Evolutionary conservation across 1,140 invertebrate genomes (phyloP).

Genomic region (Papilio polytes): DNA sequence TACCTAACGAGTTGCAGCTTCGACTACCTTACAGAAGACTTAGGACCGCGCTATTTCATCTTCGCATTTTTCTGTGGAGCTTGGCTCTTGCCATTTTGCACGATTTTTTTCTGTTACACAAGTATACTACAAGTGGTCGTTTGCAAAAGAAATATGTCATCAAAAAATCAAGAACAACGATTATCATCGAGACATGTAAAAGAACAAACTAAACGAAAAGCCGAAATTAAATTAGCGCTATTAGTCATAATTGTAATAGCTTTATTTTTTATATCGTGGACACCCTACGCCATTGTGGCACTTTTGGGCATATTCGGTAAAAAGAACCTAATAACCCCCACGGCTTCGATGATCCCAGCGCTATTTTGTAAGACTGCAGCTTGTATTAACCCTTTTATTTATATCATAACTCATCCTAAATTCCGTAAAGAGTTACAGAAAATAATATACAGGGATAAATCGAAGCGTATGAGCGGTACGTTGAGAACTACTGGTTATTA

Average conservation of each 20-base stretch:
- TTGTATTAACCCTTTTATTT: slow-evolving; percentile 90
- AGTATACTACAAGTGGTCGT: slow-evolving; percentile 88
- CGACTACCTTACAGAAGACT: slow-evolving; percentile 88
- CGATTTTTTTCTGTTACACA: slow-evolving; percentile 89
- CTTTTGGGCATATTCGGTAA: slow-evolving; percentile 88
- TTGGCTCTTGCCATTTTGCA: slow-evolving; percentile 87
- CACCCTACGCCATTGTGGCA: slow-evolving; percentile 89
- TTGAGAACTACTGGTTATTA: slow-evolving; percentile 66
- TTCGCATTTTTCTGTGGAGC: slow-evolving; percentile 88
- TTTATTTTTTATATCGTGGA: slow-evolving; percentile 91
- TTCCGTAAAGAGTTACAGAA: slow-evolving; percentile 85
- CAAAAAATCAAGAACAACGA: slow-evolving; percentile 67
- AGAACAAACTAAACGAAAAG: slow-evolving; percentile 87
- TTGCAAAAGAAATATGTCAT: slow-evolving; percentile 74
- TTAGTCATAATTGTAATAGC: slow-evolving; percentile 87
- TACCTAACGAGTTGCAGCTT: slow-evolving; percentile 92
- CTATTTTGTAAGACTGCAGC: slow-evolving; percentile 90
- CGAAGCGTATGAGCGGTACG: slow-evolving; percentile 67
- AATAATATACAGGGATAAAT: slow-evolving; percentile 73
- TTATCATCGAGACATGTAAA: slow-evolving; percentile 84
- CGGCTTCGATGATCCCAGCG: slow-evolving; percentile 89
- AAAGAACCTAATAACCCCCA: slow-evolving; percentile 86
- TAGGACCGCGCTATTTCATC: slow-evolving; percentile 85
- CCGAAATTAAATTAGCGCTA: slow-evolving; percentile 87
- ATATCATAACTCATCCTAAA: slow-evolving; percentile 89